Conservation (phyloP, 2,113 vertebrate species). For the Catharus fuscescens region DNA sequence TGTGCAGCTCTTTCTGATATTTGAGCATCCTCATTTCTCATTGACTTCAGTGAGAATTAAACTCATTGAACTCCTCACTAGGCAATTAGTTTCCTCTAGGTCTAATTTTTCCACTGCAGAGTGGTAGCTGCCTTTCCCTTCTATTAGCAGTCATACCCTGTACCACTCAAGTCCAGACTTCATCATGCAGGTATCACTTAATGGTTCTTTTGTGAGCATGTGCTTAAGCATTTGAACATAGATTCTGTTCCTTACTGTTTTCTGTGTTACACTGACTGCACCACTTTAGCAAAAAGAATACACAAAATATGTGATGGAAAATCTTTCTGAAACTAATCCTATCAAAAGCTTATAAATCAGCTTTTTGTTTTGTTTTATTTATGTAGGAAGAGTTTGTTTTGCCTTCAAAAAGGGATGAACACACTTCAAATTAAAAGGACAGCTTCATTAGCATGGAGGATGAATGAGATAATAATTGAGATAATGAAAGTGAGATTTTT, state of each 20-base stretch:
- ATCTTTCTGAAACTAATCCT: not conserved
- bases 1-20: not conserved
- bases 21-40: not conserved
- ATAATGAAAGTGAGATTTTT: not conserved
- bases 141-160: not conserved
- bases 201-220: not conserved
- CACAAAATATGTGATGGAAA: not conserved
- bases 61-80: not conserved
- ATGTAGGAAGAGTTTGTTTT: not conserved
- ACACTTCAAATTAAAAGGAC: not conserved
- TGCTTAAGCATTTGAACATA: not conserved
- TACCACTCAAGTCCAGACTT: not conserved
- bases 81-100: not conserved
- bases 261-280: not conserved
- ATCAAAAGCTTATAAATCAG: not conserved
- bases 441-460: not conserved
- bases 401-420: not conserved
- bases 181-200: not conserved
- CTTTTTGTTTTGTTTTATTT: not conserved
- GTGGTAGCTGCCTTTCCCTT: not conserved
- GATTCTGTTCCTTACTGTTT: not conserved
- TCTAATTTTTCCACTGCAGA: constrained; percentile 15
- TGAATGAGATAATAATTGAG: not conserved
- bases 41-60: not conserved
- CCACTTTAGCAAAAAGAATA: not conserved